Evolutionary conservation across 1,140 invertebrate species (phyloP), one percentile per base, ranked within the genome.

Genomic region (Camponotus floridanus): DNA sequence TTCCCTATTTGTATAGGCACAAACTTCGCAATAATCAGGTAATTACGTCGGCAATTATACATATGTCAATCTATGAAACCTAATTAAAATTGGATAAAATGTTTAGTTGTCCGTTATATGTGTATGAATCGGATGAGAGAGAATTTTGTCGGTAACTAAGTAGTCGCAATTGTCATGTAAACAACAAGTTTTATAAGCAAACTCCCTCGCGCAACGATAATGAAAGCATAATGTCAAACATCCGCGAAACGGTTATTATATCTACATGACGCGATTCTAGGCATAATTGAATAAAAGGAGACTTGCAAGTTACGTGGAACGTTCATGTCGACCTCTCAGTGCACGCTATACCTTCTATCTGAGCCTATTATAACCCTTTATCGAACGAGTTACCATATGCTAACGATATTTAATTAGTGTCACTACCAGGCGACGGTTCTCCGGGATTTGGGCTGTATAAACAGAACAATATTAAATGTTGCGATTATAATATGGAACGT

Each of bases 331-430:
- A 42, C 42, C 57, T 65, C 55, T 26, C 39, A 11, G 9, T 33
- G 48, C 3, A 8, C 8, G 9, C 31, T 48, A n/a, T 9, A 26
- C 2, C 39, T 61, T 42, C 48, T 62, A 13, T 67, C 42, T 48
- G 67, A 76, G 5, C 42, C 68, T 48, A 76, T 87, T 85, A 85
- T 74, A 59, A 71, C 26, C 61, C 85, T 79, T 71, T 74, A 87
- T 88, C 62, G 61, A 84, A 84, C 73, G 51, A 74, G 67, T 89
- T 86, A 73, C 39, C 26, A 31, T 85, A 33, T 59, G 42, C 67
- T 48, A 80, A 76, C 84, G 48, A 84, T 74, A 68, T 88, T 90
- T 89, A 89, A 90, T 87, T 86, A 87, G 42, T 62, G 62, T 79
- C 71, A 73, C 42, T 68, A 67, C 68, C 65, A 51, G 26, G 26